Evolutionary conservation across 2,113 vertebrate genomes (phyloP).

Genomic region (Ranitomeya imitator): DNA sequence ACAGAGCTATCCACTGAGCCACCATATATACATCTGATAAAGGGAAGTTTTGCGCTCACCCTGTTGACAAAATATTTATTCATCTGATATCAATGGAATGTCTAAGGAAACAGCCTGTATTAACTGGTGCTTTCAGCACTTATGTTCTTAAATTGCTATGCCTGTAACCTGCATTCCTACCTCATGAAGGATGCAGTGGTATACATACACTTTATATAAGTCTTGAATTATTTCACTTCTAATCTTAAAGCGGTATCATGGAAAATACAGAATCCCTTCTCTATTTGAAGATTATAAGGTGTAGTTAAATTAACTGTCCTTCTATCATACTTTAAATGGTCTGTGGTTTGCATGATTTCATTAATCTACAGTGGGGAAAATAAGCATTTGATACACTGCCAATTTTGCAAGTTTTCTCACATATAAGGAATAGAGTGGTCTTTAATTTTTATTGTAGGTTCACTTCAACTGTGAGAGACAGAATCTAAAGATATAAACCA

Average conservation of each 20-base stretch:
- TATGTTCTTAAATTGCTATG: background rate
- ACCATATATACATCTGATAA: no score
- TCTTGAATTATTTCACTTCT: background rate
- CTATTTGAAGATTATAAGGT: no score
- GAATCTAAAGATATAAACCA: no score
- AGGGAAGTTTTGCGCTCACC: background rate
- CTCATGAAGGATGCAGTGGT: background rate
- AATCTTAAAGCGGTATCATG: no score
- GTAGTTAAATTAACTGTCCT: background rate
- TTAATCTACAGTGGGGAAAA: no score
- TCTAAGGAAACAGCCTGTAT: slow-evolving; percentile 11
- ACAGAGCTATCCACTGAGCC: no score
- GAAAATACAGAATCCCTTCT: no score
- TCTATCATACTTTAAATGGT: background rate
- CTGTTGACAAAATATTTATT: slow-evolving; percentile 41
- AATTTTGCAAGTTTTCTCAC: no score
- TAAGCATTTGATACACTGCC: no score
- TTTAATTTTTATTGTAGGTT: no score
- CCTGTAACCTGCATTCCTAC: background rate
- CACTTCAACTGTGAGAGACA: no score
- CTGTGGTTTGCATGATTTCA: background rate
- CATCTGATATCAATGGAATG: slow-evolving; percentile 46
- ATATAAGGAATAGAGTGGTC: no score
- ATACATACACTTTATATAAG: background rate
- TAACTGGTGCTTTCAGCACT: slow-evolving; percentile 23